Conservation (phyloP, 2,113 vertebrate species). For the Zapornia atra region DNA sequence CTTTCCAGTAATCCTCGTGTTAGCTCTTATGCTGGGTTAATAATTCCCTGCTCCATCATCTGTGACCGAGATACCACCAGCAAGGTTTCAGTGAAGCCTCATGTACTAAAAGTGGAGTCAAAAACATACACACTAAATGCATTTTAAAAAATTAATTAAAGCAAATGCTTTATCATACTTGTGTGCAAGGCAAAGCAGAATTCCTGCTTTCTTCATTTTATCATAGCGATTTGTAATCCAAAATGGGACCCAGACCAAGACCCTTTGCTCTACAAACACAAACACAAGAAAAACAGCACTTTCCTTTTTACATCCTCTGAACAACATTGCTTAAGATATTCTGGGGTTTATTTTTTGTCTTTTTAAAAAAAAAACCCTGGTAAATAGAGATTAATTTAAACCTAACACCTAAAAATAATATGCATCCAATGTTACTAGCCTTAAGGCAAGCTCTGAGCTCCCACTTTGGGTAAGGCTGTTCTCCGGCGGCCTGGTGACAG, state of each 20-base stretch:
- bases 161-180: not conserved
- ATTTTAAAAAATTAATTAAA: not conserved
- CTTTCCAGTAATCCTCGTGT: constrained; percentile 64
- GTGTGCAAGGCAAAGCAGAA: not conserved
- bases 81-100: not conserved
- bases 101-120: not conserved
- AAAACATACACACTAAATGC: not conserved
- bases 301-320: not conserved
- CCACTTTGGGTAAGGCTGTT: not conserved
- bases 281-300: not conserved
- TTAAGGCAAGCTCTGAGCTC: not conserved
- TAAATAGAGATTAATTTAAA: constrained; percentile 10
- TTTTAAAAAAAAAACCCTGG: not conserved
- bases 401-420: not conserved
- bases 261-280: not conserved
- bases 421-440: not conserved
- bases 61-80: not conserved
- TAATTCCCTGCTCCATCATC: constrained; percentile 51
- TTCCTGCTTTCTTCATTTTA: not conserved
- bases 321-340: not conserved
- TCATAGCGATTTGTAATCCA: not conserved
- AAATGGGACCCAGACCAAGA: not conserved
- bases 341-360: not conserved
- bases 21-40: constrained; percentile 57
- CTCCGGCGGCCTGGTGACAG: not conserved